Evolutionary conservation across 2,888 invertebrate species (phyloP).

Genomic region (Amphipoea lucens): DNA sequence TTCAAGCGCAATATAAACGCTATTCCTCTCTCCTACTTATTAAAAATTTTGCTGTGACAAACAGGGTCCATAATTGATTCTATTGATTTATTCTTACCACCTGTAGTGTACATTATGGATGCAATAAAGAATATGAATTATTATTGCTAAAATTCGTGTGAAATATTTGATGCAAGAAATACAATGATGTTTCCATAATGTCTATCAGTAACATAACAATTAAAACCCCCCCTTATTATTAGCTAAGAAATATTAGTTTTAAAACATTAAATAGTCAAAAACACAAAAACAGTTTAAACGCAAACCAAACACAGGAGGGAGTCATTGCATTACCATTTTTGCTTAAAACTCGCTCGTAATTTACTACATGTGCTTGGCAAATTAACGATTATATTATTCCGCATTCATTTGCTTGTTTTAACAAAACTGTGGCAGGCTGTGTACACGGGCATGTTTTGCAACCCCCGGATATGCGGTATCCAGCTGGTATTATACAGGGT

Average conservation of each 20-base stretch:
- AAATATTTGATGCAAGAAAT: background rate
- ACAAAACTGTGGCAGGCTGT: conserved; percentile 5
- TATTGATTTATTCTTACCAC: too few species aligned
- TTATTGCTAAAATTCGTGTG: background rate
- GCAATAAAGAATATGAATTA: background rate
- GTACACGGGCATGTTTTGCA: background rate
- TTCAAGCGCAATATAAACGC: too few species aligned
- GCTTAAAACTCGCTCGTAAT: conserved; percentile 13
- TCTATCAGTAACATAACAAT: too few species aligned
- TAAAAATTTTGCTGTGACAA: too few species aligned
- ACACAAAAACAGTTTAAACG: conserved; percentile 5
- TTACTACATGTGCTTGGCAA: conserved; percentile 32
- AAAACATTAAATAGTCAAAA: background rate
- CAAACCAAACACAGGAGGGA: conserved; percentile 15
- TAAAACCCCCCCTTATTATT: too few species aligned
- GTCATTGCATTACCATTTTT: conserved; percentile 37
- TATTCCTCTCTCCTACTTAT: too few species aligned
- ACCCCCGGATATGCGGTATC: background rate
- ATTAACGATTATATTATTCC: conserved; percentile 49
- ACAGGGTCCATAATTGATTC: too few species aligned
- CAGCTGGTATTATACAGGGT: too few species aligned
- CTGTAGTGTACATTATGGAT: too few species aligned
- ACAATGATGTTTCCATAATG: background rate
- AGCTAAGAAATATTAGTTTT: too few species aligned
- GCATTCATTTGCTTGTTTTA: conserved; percentile 31